These are phyloP conservation scores for Crotalus horridus DNA, from an alignment of 2,113 vertebrate species.

Conservation along the genomic window DNA sequence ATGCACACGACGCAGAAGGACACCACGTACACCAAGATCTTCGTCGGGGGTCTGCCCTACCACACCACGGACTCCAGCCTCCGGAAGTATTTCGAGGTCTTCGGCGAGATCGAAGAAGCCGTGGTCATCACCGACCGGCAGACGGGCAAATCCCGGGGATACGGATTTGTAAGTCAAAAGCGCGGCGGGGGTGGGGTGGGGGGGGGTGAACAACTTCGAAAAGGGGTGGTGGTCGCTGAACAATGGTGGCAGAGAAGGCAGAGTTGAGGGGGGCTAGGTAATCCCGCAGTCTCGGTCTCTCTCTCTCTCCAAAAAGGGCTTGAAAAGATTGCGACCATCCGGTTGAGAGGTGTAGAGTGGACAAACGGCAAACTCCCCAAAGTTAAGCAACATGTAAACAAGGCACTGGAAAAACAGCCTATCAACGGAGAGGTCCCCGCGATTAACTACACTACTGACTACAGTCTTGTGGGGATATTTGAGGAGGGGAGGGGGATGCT, in stretches of 20 bases:
- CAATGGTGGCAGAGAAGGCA: not conserved
- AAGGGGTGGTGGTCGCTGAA: not conserved
- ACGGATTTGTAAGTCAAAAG: slow-evolving; percentile 91
- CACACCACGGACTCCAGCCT: slow-evolving; percentile 98
- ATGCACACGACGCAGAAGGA: slow-evolving; percentile 99
- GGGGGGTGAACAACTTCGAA: not conserved
- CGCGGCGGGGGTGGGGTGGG: fast-evolving
- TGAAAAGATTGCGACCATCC: not conserved
- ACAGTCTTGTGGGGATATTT: not conserved
- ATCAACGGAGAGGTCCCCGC: not conserved
- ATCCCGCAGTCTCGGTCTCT: not conserved
- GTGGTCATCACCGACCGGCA: slow-evolving; percentile 97
- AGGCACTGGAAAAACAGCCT: not conserved
- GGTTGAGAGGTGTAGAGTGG: not conserved
- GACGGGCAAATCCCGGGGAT: slow-evolving; percentile 95
- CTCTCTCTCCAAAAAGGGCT: not conserved
- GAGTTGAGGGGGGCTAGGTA: not conserved
- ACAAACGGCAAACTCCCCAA: slow-evolving; percentile 7
- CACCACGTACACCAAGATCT: slow-evolving; percentile 98
- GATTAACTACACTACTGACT: not conserved
- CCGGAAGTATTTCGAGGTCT: slow-evolving; percentile 98
- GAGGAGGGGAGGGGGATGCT: not conserved
- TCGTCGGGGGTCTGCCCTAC: slow-evolving; percentile 95
- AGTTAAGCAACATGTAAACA: not conserved
- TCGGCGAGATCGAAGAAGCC: slow-evolving; percentile 96